These are phyloP conservation scores for Bombus sylvicola DNA, from an alignment of 1,140 invertebrate species.

Conservation along the genomic window DNA sequence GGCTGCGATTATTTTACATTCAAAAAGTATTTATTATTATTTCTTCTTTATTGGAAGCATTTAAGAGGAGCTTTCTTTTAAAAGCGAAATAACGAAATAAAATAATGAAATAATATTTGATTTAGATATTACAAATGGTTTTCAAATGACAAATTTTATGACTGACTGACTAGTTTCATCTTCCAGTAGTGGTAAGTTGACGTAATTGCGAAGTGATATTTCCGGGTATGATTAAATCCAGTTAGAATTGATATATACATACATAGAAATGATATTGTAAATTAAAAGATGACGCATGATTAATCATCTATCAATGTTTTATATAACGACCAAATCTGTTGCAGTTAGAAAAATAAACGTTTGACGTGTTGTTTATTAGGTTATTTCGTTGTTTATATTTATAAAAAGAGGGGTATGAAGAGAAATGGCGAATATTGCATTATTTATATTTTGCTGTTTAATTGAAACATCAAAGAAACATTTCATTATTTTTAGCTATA, in stretches of 20 bases:
- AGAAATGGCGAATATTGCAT: too few species aligned
- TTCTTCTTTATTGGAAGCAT: background rate
- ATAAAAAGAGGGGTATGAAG: too few species aligned
- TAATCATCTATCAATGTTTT: background rate
- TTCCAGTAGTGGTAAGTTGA: background rate
- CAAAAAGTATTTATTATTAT: background rate
- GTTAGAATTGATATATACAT: background rate
- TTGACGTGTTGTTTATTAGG: too few species aligned
- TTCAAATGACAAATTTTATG: background rate
- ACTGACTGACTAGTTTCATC: background rate
- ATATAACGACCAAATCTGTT: background rate
- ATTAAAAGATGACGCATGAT: background rate
- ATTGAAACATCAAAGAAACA: too few species aligned
- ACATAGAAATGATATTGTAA: background rate
- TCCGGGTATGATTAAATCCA: slow-evolving; percentile 1
- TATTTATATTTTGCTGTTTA: too few species aligned
- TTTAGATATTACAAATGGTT: background rate
- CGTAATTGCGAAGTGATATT: slow-evolving; percentile 10
- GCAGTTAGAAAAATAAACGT: background rate
- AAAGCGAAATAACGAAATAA: too few species aligned
- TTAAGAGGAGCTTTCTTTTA: too few species aligned
- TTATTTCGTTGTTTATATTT: too few species aligned
- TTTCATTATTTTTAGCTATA: background rate
- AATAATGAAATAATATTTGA: too few species aligned
- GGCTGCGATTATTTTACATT: background rate